Evolutionary conservation across 1,140 invertebrate species (phyloP).

Genomic region (Drosophila biarmipes): DNA sequence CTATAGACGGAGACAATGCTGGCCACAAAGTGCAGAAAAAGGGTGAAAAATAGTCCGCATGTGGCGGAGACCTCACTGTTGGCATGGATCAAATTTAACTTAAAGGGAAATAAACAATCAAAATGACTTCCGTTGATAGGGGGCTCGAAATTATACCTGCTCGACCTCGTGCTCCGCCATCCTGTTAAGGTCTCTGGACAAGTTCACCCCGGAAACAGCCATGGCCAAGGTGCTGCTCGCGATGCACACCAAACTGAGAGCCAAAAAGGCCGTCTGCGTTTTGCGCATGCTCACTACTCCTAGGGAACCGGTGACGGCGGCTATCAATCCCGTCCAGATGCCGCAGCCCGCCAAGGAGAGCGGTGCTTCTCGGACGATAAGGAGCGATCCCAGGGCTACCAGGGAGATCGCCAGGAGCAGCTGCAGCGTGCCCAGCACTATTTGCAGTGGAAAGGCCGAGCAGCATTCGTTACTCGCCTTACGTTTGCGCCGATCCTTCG

Average conservation of each 20-base stretch:
- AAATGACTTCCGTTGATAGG: not conserved
- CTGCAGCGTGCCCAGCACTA: slow-evolving; percentile 76
- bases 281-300: slow-evolving; percentile 81
- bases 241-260: slow-evolving; percentile 81
- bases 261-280: slow-evolving; percentile 79
- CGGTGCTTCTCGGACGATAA: slow-evolving; percentile 75
- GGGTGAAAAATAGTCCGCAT: slow-evolving; percentile 74
- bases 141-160: slow-evolving; percentile 17
- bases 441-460: slow-evolving; percentile 76
- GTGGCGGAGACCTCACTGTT: slow-evolving; percentile 78
- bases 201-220: slow-evolving; percentile 81
- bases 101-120: slow-evolving; percentile 1
- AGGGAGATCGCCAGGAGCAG: slow-evolving; percentile 75
- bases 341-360: slow-evolving; percentile 80
- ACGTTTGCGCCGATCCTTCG: slow-evolving; percentile 51
- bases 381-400: slow-evolving; percentile 74
- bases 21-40: slow-evolving; percentile 81
- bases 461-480: slow-evolving; percentile 71
- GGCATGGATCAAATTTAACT: slow-evolving; percentile 72
- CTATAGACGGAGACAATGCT: slow-evolving; percentile 82
- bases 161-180: slow-evolving; percentile 71
- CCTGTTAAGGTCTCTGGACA: slow-evolving; percentile 77
- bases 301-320: slow-evolving; percentile 77
- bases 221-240: slow-evolving; percentile 80
- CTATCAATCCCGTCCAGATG: slow-evolving; percentile 79